These are phyloP conservation scores for Sebastes minor DNA, from an alignment of 2,797 vertebrate species.

Conservation along the genomic window DNA sequence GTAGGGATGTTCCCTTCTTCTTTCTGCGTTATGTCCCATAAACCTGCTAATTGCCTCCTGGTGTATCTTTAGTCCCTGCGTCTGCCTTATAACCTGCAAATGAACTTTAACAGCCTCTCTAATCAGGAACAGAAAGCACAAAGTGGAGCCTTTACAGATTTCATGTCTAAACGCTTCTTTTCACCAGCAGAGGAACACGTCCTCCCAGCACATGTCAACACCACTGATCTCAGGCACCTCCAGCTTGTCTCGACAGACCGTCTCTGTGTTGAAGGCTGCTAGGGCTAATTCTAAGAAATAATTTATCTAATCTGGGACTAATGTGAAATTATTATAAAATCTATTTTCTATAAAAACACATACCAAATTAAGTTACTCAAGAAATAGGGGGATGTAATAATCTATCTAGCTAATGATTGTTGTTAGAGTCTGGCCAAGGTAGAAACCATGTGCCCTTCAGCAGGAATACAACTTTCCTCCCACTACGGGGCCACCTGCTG, in stretches of 20 bases:
- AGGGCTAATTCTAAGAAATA: neutral
- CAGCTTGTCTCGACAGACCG: neutral
- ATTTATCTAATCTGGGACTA: neutral
- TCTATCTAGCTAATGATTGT: neutral
- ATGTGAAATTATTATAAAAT: neutral
- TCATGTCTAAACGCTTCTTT: neutral
- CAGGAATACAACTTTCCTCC: constrained; percentile 39
- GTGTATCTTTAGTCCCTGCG: neutral
- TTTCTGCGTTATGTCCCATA: neutral
- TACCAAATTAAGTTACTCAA: neutral
- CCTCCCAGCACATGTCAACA: neutral
- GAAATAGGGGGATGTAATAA: neutral
- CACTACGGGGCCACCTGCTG: constrained; percentile 41
- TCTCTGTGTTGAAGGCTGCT: neutral
- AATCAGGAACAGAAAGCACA: neutral
- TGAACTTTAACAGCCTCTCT: neutral
- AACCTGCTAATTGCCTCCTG: neutral
- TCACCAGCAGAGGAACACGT: neutral
- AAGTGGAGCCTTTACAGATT: neutral
- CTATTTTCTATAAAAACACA: neutral
- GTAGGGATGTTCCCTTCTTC: neutral
- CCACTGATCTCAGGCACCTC: neutral
- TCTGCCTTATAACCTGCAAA: neutral
- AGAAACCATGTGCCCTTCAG: neutral
- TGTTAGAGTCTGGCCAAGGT: neutral